Conservation (phyloP, 2,113 vertebrate genomes). For the Mesoclemmys tuberculata region DNA sequence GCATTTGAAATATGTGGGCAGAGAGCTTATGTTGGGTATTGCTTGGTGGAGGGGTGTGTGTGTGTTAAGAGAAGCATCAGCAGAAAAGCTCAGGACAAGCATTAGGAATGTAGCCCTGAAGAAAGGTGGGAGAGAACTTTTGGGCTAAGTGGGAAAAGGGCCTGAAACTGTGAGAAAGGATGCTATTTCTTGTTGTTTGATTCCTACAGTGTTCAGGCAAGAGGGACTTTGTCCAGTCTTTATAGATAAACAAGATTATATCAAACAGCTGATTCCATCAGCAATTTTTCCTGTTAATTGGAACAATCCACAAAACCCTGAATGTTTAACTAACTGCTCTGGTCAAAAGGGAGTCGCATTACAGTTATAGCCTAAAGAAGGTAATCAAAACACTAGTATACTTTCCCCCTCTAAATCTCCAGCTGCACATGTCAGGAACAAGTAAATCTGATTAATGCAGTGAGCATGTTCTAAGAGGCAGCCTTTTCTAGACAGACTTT, state of each 20-base stretch:
- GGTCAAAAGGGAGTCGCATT: background rate
- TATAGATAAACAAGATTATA: background rate
- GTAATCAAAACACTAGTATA: background rate
- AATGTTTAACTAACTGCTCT: background rate
- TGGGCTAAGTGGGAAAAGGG: background rate
- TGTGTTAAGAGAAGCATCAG: background rate
- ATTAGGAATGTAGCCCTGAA: background rate
- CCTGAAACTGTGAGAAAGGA: background rate
- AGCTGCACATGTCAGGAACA: background rate
- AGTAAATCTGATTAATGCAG: background rate
- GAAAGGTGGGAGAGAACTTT: background rate
- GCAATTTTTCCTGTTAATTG: background rate
- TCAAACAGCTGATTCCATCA: background rate
- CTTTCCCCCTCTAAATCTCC: background rate
- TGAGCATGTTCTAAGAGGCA: background rate
- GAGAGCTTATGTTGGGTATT: background rate
- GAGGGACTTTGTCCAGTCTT: background rate
- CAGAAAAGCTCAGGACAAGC: background rate
- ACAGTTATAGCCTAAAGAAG: too few relatives aligned
- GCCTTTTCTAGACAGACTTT: background rate
- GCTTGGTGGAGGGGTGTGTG: background rate
- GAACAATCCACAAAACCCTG: background rate
- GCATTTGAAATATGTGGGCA: background rate
- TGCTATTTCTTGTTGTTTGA: background rate
- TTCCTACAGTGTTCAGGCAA: background rate